A percentile compares a stretch with the other conserved stretches of the same genome.
phyloP scores from a whole-genome alignment of 2,888 invertebrate genomes.

The Scrobipalpa atriplicella region DNA sequence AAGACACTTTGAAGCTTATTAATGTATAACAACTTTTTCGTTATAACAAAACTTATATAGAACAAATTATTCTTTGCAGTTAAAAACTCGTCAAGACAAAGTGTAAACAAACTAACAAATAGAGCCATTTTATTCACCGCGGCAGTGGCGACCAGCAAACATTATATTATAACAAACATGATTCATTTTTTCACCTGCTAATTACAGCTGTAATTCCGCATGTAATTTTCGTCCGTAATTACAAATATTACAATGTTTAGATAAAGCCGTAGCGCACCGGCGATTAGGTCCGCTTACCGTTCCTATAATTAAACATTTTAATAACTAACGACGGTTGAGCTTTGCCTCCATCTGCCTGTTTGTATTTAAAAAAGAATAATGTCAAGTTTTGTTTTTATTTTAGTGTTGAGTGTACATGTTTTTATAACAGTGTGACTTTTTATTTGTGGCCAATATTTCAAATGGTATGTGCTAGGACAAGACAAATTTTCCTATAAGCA shows the following conservation, averaged over 20 bases:
- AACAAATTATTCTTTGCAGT: no score
- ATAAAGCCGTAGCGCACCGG: constrained; percentile 74
- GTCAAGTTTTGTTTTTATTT: constrained; percentile 21
- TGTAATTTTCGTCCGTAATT: constrained; percentile 62
- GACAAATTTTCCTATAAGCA: no score
- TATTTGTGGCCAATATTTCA: not conserved
- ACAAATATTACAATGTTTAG: constrained; percentile 74
- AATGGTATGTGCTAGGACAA: no score
- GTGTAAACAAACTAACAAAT: not conserved
- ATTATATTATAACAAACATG: constrained; percentile 37
- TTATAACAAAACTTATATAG: no score
- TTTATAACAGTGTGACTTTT: not conserved
- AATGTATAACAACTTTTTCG: no score
- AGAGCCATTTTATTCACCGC: constrained; percentile 20
- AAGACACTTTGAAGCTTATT: no score
- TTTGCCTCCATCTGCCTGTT: constrained; percentile 41
- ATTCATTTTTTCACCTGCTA: constrained; percentile 54
- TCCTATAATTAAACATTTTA: constrained; percentile 82
- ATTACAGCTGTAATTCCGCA: constrained; percentile 56
- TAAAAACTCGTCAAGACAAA: no score
- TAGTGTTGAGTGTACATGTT: not conserved
- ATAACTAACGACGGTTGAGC: constrained; percentile 62
- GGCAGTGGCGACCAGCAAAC: constrained; percentile 32
- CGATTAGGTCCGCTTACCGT: constrained; percentile 75
- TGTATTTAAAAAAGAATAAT: constrained; percentile 12